Base-by-base conservation (phyloP, 2,888 invertebrate genomes). In the Heptascelio sp. region DNA sequence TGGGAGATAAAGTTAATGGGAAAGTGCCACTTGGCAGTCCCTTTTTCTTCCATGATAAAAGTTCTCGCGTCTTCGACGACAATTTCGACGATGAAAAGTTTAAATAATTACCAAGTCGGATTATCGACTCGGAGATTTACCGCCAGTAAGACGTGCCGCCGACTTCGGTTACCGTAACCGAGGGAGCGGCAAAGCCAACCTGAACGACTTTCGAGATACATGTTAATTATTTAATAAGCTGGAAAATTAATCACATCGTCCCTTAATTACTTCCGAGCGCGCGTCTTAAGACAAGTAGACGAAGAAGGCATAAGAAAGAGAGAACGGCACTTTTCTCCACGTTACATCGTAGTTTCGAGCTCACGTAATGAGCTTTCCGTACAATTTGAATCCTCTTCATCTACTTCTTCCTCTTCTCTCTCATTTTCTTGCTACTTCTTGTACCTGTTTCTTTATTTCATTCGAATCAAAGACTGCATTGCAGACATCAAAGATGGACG, bases 81-180 rank as follows among this genome's bases (percentile, higher is more conserved):
- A 85, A 67, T 85, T 80, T 77, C 71, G 78, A 46, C 71, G 87
- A 80, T 80, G 88, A 89, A 89, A 89, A 91, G 87, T 90, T 90
- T 82, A 88, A 90, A 90, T 90, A 90, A 90, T 90, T 90, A 88
- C 86, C 86, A 81, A 49, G 40, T 67, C 72, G 88, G 89, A 89
- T 90, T 89, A 90, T 88, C 90, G 88, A 89, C 84, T 88, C 88
- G 64, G 80, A 57, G 67, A 53, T 55, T 64, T 64, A 62, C 57
- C 53, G 25, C 26, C 34, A 70, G 70, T 53, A 64, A 65, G 76
- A 83, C 73, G n/a, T n/a, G n/a, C n/a, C 9, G 30, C 30, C 30
- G 30, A 30, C 84, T 65, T 80, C 81, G 82, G 80, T 83, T 82
- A 6, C 2, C 43, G 17, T 26, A 26, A 68, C 55, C 40, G 55